Evolutionary conservation across 1,140 invertebrate species (phyloP).

Genomic region (Dermatophagoides farinae): DNA sequence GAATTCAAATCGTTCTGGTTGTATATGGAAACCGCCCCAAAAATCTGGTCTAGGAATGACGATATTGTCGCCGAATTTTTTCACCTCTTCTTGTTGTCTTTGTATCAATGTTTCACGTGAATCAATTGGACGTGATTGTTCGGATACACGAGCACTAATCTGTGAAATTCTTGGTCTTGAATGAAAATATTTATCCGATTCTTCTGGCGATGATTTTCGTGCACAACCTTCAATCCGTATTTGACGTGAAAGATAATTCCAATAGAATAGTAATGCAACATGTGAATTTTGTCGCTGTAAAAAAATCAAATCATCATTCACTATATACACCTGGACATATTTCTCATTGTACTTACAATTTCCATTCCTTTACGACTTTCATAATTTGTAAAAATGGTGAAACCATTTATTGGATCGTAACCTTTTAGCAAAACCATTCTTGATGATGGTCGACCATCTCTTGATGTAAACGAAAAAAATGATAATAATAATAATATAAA

Average conservation of each 20-base stretch:
- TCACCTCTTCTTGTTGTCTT: constrained; percentile 21
- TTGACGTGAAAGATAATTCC: constrained; percentile 55
- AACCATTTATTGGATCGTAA: constrained; percentile 29
- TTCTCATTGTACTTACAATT: constrained; percentile 22
- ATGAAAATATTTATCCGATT: constrained; percentile 64
- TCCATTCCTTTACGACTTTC: constrained; percentile 29
- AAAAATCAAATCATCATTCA: neutral
- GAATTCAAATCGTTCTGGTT: constrained; percentile 65
- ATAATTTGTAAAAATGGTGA: constrained; percentile 31
- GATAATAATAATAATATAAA: no score
- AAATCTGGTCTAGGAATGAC: constrained; percentile 42
- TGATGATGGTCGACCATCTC: constrained; percentile 25
- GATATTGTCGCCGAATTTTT: constrained; percentile 35
- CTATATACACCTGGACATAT: no score
- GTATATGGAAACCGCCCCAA: constrained; percentile 74
- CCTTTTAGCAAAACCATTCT: constrained; percentile 33
- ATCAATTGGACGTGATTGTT: constrained; percentile 57
- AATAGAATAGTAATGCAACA: constrained; percentile 71
- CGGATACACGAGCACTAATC: constrained; percentile 58
- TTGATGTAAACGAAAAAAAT: no score
- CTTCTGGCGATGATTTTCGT: constrained; percentile 43
- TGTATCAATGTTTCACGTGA: constrained; percentile 37
- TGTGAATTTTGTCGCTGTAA: constrained; percentile 54
- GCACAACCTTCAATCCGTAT: constrained; percentile 67
- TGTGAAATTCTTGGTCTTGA: constrained; percentile 57